These are phyloP conservation scores for Aphidius gifuensis DNA, from an alignment of 1,140 invertebrate genomes.

Conservation along the genomic window DNA sequence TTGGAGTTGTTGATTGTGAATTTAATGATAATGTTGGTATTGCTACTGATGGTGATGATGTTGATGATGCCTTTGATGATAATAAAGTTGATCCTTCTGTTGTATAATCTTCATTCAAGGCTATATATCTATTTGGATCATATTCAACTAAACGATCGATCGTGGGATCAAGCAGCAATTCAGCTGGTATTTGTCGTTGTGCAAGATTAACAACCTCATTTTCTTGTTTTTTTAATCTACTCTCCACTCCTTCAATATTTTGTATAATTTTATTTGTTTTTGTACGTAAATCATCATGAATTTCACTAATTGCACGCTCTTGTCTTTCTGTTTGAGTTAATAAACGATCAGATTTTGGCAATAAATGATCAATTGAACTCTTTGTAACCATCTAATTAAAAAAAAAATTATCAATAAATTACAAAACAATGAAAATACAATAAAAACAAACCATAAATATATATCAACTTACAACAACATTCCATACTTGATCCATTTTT, in stretches of 20 bases:
- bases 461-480: constrained; percentile 63
- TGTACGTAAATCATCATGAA: constrained; percentile 75
- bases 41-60: constrained; percentile 35
- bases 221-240: constrained; percentile 77
- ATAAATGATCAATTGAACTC: constrained; percentile 76
- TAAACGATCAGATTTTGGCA: constrained; percentile 81
- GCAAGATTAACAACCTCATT: constrained; percentile 71
- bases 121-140: constrained; percentile 58
- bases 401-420: background rate
- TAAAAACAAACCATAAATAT: constrained; percentile 7
- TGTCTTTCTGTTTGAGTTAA: constrained; percentile 82
- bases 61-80: constrained; percentile 39
- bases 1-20: constrained; percentile 35
- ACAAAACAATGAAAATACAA: background rate
- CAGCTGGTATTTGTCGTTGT: constrained; percentile 68
- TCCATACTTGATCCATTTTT: constrained; percentile 88
- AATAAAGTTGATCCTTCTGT: constrained; percentile 32
- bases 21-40: constrained; percentile 37
- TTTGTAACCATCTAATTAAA: constrained; percentile 67
- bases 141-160: constrained; percentile 75
- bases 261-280: constrained; percentile 86
- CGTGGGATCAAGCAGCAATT: constrained; percentile 72
- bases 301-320: constrained; percentile 81
- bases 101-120: constrained; percentile 38
- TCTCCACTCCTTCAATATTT: constrained; percentile 81